Percentiles rank a stretch among this genome's conserved stretches.
Conservation (phyloP, 2,113 vertebrate genomes). For the Cephalophus harveyi region DNA sequence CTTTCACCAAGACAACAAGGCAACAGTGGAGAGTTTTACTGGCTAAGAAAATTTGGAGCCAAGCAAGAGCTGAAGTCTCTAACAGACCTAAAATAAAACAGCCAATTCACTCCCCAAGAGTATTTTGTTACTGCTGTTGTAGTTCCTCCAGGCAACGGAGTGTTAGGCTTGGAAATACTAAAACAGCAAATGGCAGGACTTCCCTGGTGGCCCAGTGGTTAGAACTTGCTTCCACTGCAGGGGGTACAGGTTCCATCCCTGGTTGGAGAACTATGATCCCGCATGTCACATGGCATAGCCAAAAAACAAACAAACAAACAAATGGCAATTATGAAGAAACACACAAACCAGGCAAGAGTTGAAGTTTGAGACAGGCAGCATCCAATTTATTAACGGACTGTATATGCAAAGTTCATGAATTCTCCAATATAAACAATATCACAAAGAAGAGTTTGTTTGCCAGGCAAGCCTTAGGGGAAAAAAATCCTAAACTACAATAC, state of each 20-base stretch:
- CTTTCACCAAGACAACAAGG: background rate
- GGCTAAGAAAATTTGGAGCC: background rate
- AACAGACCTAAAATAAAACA: background rate
- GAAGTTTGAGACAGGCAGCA: background rate
- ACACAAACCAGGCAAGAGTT: background rate
- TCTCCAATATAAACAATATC: background rate
- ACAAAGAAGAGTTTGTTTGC: background rate
- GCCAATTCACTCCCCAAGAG: rapidly evolving
- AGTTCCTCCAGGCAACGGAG: background rate
- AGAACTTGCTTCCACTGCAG: background rate
- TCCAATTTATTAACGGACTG: background rate
- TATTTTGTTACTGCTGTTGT: background rate
- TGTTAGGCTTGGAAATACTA: background rate
- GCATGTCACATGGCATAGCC: background rate
- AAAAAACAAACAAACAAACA: background rate
- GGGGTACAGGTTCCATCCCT: background rate
- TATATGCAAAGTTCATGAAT: background rate
- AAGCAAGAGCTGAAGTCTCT: background rate
- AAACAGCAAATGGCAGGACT: background rate
- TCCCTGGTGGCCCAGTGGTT: background rate
- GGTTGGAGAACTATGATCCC: background rate
- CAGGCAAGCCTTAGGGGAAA: background rate
- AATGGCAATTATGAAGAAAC: background rate
- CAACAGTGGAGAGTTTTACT: background rate
- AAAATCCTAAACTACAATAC: background rate